Evolutionary conservation across 1,140 invertebrate genomes (phyloP), one percentile per base, ranked within the genome.

Genomic region (Polyergus mexicanus): DNA sequence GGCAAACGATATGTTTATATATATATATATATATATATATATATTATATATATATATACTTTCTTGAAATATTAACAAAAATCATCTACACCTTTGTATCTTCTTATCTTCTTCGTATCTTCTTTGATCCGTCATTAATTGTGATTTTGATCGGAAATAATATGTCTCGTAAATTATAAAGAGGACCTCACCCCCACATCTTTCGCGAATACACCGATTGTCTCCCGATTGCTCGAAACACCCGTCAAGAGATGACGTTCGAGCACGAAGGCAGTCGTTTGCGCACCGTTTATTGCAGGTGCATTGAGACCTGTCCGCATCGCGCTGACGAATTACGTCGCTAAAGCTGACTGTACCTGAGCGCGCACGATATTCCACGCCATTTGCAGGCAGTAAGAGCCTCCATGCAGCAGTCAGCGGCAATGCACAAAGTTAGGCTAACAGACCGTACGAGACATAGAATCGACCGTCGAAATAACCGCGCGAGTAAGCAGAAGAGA

Each of bases 251-350:
- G 72, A 38, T 28, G 35, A 77, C 35, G 22, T 28, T 69, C 13
- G 13, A 58, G 75, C 66, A 65, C 44, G 38, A 62, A 51, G 13
- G 51, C 32, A 44, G 41, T 84, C 66, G 65, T 58, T 78, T 44
- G 76, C 60, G 56, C 69, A 51, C 65, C 86, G 84, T 44, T 86
- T 86, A 86, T 81, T 86, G 62, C 69, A 58, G 47, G 51, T 83
- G 65, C 87, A 75, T 76, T 76, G 22, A 41, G 75, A 74, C 76
- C 69, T 71, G 47, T 22, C 77, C 38, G 32, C 56, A 63, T 60
- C 74, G 47, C 74, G 88, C 32, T 83, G 78, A 88, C 84, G 87
- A 89, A 81, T 89, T 75, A 54, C 76, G 66, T 44, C 62, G 56
- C 47, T 68, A 75, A 88, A 88, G 71, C 76, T 35, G 86, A 89